Conservation (phyloP, 2,888 invertebrate species). For the Linyphia triangularis region DNA sequence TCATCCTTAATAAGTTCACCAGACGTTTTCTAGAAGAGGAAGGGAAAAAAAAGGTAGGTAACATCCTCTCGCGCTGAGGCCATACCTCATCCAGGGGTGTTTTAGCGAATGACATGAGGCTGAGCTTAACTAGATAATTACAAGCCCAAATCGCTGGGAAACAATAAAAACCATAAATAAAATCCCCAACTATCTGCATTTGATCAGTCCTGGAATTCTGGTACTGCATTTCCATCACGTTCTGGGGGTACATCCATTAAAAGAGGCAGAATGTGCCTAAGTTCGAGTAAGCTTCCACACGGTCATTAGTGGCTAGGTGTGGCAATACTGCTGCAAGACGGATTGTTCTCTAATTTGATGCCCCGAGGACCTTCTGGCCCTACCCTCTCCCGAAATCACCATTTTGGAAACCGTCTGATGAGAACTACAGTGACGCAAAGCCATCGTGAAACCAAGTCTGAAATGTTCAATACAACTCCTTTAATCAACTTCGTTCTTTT, state of each 20-base stretch:
- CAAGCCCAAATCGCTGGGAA: constrained; percentile 53
- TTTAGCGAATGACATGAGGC: constrained; percentile 20
- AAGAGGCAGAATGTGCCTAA: constrained; percentile 37
- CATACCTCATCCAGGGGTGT: constrained; percentile 32
- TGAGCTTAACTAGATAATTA: constrained; percentile 66
- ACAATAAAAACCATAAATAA: constrained; percentile 67
- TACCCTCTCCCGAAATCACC: constrained; percentile 32
- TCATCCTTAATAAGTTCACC: constrained; percentile 6
- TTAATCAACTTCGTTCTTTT: too few species aligned
- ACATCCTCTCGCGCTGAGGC: neutral
- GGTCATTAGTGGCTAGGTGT: constrained; percentile 68
- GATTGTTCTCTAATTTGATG: constrained; percentile 68
- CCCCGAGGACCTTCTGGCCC: constrained; percentile 28
- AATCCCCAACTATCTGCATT: constrained; percentile 13
- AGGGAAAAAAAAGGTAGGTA: neutral
- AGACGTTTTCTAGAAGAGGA: neutral
- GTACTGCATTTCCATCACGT: constrained; percentile 34
- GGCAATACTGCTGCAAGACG: constrained; percentile 65
- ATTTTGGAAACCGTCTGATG: too few species aligned
- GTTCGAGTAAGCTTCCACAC: constrained; percentile 20
- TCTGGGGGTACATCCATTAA: constrained; percentile 46
- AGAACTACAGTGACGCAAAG: too few species aligned
- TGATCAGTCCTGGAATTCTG: constrained; percentile 41
- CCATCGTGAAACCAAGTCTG: too few species aligned
- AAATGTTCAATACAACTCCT: too few species aligned